A percentile compares a stretch with the other conserved stretches of the same genome.
Evolutionary conservation across 2,797 vertebrate species (phyloP).

Genomic region (Euthynnus affinis): DNA sequence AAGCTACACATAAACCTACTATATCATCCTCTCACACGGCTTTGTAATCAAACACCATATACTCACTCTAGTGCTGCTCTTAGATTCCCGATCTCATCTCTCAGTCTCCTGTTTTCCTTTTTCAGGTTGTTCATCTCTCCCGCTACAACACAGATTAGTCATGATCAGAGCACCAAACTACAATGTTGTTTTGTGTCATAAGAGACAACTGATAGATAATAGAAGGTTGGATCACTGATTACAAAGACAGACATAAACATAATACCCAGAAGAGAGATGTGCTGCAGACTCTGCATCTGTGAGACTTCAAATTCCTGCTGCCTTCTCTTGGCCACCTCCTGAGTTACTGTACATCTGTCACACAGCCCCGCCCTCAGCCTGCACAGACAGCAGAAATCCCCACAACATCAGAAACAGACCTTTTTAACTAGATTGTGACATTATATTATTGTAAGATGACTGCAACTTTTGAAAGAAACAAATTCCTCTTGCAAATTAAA

Average conservation of each 20-base stretch:
- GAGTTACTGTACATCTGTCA: conserved; percentile 96
- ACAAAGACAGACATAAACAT: neutral
- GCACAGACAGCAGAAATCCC: conserved; percentile 29
- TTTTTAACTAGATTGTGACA: neutral
- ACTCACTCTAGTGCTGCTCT: conserved; percentile 86
- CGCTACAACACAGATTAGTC: conserved; percentile 76
- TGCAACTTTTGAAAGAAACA: no score
- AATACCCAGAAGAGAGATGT: conserved; percentile 91
- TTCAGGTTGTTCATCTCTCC: conserved; percentile 89
- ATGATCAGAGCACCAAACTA: neutral
- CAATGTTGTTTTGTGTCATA: no score
- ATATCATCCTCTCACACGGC: neutral
- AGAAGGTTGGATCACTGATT: no score
- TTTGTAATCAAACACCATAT: neutral
- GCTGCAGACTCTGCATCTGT: conserved; percentile 93
- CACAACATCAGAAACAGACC: neutral
- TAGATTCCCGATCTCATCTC: conserved; percentile 88
- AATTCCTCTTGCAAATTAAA: neutral
- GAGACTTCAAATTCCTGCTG: conserved; percentile 92
- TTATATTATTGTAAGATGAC: no score
- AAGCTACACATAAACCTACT: no score
- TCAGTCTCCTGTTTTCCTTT: conserved; percentile 90
- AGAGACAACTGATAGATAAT: no score
- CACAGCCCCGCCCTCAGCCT: conserved; percentile 96
- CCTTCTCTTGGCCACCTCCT: conserved; percentile 93